Conservation (phyloP, 2,797 vertebrate genomes). For the Gouania willdenowi region DNA sequence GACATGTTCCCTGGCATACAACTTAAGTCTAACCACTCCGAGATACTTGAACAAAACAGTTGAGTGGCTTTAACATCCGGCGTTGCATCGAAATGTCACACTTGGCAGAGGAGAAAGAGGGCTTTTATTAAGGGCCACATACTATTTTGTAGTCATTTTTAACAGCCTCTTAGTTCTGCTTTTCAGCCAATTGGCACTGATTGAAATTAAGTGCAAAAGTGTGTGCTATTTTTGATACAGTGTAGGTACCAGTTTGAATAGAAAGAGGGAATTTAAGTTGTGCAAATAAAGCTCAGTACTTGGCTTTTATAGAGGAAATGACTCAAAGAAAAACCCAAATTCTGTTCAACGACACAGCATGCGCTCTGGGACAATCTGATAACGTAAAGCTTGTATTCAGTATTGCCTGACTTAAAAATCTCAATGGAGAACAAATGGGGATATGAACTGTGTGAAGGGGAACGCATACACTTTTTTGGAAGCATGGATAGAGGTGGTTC, state of each 20-base stretch:
- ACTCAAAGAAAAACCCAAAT: not conserved
- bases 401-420: conserved; percentile 15
- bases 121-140: conserved; percentile 48
- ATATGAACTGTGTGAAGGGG: not conserved
- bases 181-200: conserved; percentile 15
- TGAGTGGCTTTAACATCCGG: conserved; percentile 29
- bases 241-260: conserved; percentile 35
- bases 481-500: too few species aligned
- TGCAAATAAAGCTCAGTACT: conserved; percentile 14
- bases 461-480: too few species aligned
- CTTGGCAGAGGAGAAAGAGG: conserved; percentile 39
- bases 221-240: conserved; percentile 26
- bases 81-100: conserved; percentile 58
- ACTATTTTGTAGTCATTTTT: conserved; percentile 49
- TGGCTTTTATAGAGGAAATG: conserved; percentile 18
- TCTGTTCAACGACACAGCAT: conserved; percentile 12
- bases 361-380: conserved; percentile 9
- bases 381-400: conserved; percentile 9
- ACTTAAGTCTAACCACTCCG: conserved; percentile 22
- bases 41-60: conserved; percentile 26
- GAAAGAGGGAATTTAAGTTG: conserved; percentile 1
- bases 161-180: conserved; percentile 33
- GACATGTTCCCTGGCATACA: not conserved
- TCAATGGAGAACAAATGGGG: not conserved
- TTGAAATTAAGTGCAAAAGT: conserved; percentile 11